A percentile compares a stretch with the other conserved stretches of the same genome.
Conservation (phyloP, 2,113 vertebrate species). For the Hemiprocne comata region DNA sequence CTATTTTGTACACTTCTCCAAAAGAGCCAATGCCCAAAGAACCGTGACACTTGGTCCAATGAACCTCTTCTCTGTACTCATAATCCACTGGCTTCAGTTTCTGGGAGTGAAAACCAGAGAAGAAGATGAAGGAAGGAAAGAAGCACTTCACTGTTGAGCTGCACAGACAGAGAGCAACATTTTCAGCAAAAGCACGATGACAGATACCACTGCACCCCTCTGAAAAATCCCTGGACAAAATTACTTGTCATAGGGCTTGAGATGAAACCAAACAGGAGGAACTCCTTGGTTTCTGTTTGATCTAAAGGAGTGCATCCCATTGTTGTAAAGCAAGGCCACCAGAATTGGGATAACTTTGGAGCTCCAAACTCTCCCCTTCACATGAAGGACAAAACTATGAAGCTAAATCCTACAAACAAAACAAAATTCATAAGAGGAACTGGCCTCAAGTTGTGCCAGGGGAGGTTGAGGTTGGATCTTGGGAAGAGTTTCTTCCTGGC, state of each 20-base stretch:
- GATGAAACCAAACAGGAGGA: fast-evolving
- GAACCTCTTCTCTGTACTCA: conserved; percentile 89
- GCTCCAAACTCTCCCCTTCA: background rate
- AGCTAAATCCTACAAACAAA: background rate
- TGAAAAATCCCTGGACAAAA: background rate
- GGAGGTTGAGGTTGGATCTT: too few species aligned
- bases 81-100: conserved; percentile 88
- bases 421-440: fast-evolving
- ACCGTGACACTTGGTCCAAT: conserved; percentile 81
- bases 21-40: conserved; percentile 89
- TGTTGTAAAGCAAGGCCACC: background rate
- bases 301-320: background rate
- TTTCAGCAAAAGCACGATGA: background rate
- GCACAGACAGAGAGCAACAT: background rate
- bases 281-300: background rate
- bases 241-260: background rate
- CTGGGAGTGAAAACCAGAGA: conserved; percentile 67
- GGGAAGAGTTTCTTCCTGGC: too few species aligned
- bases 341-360: background rate
- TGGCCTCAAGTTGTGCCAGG: too few species aligned
- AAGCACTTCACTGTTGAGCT: background rate
- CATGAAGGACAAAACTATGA: background rate
- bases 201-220: background rate
- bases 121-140: background rate
- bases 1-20: conserved; percentile 88